Evolutionary conservation across 2,888 invertebrate genomes (phyloP), one percentile per base, ranked within the genome.

Genomic region (Noctua janthe): DNA sequence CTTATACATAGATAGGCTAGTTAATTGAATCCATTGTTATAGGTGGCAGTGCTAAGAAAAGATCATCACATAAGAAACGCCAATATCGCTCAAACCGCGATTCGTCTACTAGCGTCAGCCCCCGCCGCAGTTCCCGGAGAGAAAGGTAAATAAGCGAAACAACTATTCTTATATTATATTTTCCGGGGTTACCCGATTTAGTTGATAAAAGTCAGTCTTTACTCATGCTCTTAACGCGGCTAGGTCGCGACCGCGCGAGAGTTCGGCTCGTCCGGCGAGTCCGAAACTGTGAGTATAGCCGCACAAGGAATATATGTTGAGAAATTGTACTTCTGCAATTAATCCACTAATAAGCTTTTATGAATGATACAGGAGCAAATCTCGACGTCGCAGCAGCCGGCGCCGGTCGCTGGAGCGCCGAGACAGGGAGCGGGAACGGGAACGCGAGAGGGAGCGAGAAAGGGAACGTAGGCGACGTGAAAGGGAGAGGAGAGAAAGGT

Each of bases 31-130:
- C 70, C 1, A 39, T 73, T 86, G 51, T 86, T 74, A 5, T 54
- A 97, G 97, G 93, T 89, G 97, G 96, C 97, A 97, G 97, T 88
- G 98, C 91, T 97, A 98, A 96, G 98, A 99, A 96, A 98, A 98
- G 95, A 97, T 98, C 95, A 97, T 99, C 94, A 0, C 99, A 99
- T 93, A 98, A 98, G 93, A 99, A 99, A 92, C 97, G 99, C 17
- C 99, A 99, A 87, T 99, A 99, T 93, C 97, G 99, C 23, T 98
- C 98, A 78, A 99, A 99, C 92, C 98, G 98, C 81, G 98, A 98
- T 92, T 98, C 98, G 7, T 98, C 98, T 3, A 98, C 97, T 49
- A 98, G 98, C 89, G 96, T 94, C 59, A 97, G 96, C 81, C 97
- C 96, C 1, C 94, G 97, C 51, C 95, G 97, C 64, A 97, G 97